These are phyloP conservation scores for Molothrus ater DNA, from an alignment of 2,797 vertebrate genomes.

Conservation along the genomic window DNA sequence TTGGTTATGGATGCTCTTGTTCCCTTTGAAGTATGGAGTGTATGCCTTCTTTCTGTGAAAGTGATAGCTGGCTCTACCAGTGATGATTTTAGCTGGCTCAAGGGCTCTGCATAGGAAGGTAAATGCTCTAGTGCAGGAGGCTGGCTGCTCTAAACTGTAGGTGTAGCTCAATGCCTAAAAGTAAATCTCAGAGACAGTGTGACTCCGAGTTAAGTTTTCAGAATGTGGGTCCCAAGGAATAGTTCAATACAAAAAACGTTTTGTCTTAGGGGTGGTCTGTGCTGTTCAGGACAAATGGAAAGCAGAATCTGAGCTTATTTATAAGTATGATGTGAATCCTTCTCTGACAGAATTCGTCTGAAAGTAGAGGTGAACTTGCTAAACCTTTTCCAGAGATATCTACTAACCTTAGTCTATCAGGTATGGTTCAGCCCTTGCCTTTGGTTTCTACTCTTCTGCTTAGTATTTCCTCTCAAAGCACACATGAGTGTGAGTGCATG, in stretches of 20 bases:
- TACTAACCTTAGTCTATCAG: not conserved
- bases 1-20: not conserved
- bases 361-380: not conserved
- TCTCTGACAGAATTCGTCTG: not conserved
- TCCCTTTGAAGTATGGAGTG: not conserved
- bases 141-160: not conserved
- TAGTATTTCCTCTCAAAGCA: not conserved
- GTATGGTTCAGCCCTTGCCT: not conserved
- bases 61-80: not conserved
- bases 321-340: not conserved
- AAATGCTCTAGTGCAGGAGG: not conserved
- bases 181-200: not conserved
- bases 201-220: not conserved
- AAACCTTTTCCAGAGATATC: not conserved
- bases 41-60: not conserved
- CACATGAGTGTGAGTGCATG: fast-evolving
- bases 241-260: not conserved
- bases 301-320: not conserved
- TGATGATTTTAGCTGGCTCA: not conserved
- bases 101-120: not conserved
- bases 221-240: not conserved
- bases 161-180: not conserved
- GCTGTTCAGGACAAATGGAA: not conserved
- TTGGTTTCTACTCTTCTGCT: not conserved
- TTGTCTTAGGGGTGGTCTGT: not conserved